phyloP scores from a whole-genome alignment of 2,888 invertebrate species.

The Clanis bilineata region DNA sequence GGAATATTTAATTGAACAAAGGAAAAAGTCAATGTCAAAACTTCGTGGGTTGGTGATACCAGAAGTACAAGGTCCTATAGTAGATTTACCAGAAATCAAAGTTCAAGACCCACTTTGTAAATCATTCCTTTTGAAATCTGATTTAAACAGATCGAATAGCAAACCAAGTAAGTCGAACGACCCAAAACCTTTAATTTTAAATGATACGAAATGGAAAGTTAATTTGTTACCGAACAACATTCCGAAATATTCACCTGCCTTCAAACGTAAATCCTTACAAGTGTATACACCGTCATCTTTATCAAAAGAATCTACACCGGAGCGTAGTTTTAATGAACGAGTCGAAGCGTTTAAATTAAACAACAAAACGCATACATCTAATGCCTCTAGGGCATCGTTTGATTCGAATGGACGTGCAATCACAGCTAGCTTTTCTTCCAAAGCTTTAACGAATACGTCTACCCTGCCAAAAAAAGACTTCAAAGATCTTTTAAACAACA shows the following conservation, averaged over 20 bases:
- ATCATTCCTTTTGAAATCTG: constrained; percentile 66
- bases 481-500: constrained; percentile 55
- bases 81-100: constrained; percentile 92
- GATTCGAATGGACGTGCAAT: constrained; percentile 51
- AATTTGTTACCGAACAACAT: constrained; percentile 77
- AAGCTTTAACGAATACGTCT: constrained; percentile 38
- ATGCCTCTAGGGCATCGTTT: constrained; percentile 48
- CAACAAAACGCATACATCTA: constrained; percentile 45
- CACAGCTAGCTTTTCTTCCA: constrained; percentile 41
- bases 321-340: constrained; percentile 62
- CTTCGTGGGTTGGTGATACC: constrained; percentile 94
- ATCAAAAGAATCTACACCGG: constrained; percentile 76
- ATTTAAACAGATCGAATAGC: constrained; percentile 51
- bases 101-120: constrained; percentile 84
- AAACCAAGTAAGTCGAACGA: constrained; percentile 54
- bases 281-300: constrained; percentile 79
- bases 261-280: constrained; percentile 88
- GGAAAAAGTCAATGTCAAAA: constrained; percentile 91
- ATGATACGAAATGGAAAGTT: constrained; percentile 72
- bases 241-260: constrained; percentile 92
- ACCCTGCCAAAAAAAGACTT: constrained; percentile 52
- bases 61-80: constrained; percentile 85
- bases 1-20: constrained; percentile 89
- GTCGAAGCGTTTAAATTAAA: constrained; percentile 51
- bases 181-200: constrained; percentile 53